Percentiles rank a stretch among this genome's conserved stretches.
Conservation (phyloP, 2,888 invertebrate species). For the Athalia cordata region DNA sequence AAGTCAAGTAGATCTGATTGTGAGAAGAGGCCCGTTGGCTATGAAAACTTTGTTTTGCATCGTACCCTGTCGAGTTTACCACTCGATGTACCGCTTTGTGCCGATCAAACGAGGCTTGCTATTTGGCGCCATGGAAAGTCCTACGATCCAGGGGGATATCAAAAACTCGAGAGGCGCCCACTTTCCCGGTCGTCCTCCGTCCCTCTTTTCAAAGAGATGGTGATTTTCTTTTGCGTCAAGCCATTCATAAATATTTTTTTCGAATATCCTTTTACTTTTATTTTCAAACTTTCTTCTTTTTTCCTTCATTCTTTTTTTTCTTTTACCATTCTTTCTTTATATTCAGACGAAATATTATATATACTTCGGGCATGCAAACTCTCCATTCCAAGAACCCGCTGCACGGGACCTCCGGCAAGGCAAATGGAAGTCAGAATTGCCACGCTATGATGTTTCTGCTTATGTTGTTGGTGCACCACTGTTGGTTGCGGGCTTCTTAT, state of each 20-base stretch:
- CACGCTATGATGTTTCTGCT: background rate
- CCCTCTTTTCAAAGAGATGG: constrained; percentile 20
- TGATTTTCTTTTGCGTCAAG: constrained; percentile 8
- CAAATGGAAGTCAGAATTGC: constrained; percentile 32
- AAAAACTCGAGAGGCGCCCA: constrained; percentile 26
- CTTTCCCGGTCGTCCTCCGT: constrained; percentile 18
- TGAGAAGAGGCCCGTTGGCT: background rate
- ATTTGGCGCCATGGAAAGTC: constrained; percentile 31
- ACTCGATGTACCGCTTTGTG: constrained; percentile 44
- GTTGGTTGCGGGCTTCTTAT: constrained; percentile 17
- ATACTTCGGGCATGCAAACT: background rate
- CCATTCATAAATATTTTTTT: background rate
- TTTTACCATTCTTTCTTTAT: background rate
- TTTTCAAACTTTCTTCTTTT: background rate
- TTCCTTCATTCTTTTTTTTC: background rate
- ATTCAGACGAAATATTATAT: constrained; percentile 25
- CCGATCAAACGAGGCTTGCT: constrained; percentile 42
- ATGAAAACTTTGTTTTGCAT: constrained; percentile 38
- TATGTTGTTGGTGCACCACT: too few species aligned
- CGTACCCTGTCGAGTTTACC: constrained; percentile 30
- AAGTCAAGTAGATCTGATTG: background rate
- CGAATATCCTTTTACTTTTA: background rate
- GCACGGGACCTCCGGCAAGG: background rate
- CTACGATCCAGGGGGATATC: background rate
- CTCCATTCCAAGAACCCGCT: background rate